Evolutionary conservation across 2,888 invertebrate genomes (phyloP), one percentile per base, ranked within the genome.

Genomic region (Drosophila phalerata): DNA sequence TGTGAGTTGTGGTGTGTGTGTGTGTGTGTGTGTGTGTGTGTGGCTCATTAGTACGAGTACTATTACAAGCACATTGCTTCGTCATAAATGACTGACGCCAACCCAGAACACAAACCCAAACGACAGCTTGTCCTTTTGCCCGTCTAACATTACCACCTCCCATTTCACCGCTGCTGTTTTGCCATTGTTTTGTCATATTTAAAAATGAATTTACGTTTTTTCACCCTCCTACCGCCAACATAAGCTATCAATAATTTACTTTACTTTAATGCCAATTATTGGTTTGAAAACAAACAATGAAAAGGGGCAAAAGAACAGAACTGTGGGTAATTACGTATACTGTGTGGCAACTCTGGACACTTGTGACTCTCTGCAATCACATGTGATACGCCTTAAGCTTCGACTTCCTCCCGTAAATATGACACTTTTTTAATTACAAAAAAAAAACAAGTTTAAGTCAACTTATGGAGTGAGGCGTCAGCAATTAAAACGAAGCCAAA

Each of bases 141-240:
- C 69, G 74, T 56, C 58, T 65, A 73, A 78, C 66, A 79, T 79
- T 56, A 43, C 74, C 55, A 8, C 38, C 40, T 5, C 6, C 19
- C 5, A 28, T 10, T 4, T 8, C 3, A 4, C 10, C 6, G 22
- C 17, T 22, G 5, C 25, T 48, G 25, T 32, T 40, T 30, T 56
- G 73, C 69, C 62, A 84, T 88, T 84, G 86, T 86, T 88, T 84
- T 86, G 86, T 88, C 89, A 88, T 84, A 88, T 88, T 84, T 88
- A 88, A 84, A 88, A 86, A 83, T 72, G 89, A 83, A 84, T 84
- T 88, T 84, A 78, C 82, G 70, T 69, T 73, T 74, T 78, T 73
- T 51, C 55, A 42, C 42, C 45, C 57, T 43, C 37, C 57, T 19
- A 30, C 22, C 47, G 15, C 42, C 52, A 56, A 37, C 69, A 62